These are phyloP conservation scores for Oxytorus armatus DNA, from an alignment of 2,888 invertebrate genomes.

Conservation along the genomic window DNA sequence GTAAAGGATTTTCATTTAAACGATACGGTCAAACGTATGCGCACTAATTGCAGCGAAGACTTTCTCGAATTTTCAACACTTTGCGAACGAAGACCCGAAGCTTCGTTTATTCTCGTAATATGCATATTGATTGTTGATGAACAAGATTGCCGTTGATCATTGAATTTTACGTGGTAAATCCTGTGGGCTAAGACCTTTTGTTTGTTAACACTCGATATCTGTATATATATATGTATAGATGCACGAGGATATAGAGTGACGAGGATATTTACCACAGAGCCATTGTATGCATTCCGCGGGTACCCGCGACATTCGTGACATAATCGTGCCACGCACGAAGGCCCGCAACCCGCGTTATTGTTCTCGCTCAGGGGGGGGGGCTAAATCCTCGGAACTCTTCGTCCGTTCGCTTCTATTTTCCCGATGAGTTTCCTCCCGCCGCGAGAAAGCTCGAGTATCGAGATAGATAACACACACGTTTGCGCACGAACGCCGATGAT, in stretches of 20 bases:
- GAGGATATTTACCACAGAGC: slow-evolving; percentile 63
- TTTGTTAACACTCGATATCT: slow-evolving; percentile 6
- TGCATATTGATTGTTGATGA: neutral
- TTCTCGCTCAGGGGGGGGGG: slow-evolving; percentile 67
- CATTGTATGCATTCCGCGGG: slow-evolving; percentile 76
- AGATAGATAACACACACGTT: neutral
- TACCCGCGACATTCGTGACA: slow-evolving; percentile 75
- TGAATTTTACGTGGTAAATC: neutral
- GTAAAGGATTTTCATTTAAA: neutral
- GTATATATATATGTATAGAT: slow-evolving; percentile 17
- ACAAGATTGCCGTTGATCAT: neutral
- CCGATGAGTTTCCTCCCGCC: slow-evolving; percentile 19
- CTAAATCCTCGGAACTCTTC: slow-evolving; percentile 55
- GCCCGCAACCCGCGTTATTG: slow-evolving; percentile 67
- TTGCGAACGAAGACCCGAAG: neutral
- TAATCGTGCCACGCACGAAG: slow-evolving; percentile 73
- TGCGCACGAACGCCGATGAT: neutral
- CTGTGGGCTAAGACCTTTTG: neutral
- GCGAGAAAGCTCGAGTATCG: neutral
- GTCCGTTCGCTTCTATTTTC: slow-evolving; percentile 32
- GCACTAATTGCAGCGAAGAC: neutral
- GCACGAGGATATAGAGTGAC: slow-evolving; percentile 8
- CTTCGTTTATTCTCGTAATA: neutral
- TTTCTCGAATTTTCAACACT: neutral
- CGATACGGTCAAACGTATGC: neutral